Evolutionary conservation across 2,888 invertebrate species (phyloP), one percentile per base, ranked within the genome.

Genomic region (Beris chalybata): DNA sequence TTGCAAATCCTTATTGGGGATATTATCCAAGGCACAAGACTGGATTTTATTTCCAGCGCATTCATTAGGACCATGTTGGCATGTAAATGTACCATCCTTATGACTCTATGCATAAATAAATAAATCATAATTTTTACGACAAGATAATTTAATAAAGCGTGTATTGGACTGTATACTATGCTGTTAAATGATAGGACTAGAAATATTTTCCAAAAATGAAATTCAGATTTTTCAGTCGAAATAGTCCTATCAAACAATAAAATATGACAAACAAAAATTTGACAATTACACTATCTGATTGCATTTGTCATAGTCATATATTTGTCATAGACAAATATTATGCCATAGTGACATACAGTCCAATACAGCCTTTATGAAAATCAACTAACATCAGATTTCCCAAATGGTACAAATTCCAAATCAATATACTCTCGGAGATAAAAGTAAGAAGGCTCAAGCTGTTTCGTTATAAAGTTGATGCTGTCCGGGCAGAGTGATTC

Each of bases 401-500:
- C 89, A 74, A 88, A 89, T 1, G 89, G 88, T 56, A 88, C 80
- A 43, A 88, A 77, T 15, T 78, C 76, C 12, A 88, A 73, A 48
- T 81, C 78, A 5, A 88, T 74, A 71, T 84, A 82, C 11, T 83
- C 74, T 7, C 83, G 79, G 50, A 88, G 74, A 54, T 82, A 74
- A 4, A 79, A 74, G 74, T 85, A 81, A 0, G 82, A 77, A 1
- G 86, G 86, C 48, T 78, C 76, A 47, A 88, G 75, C 73, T 88
- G 85, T 1, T 82, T 72, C 5, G 76, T 72, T 67, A 89, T 82
- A 73, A 88, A 88, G 11, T 74, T 73, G 55, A 78, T 77, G 76
- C 87, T 88, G 74, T 88, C 88, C 1, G 86, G 83, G 68, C 88
- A 88, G 32, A 84, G 75, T 57, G 87, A 86, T 75, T 88, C 88